Conservation (phyloP, 1,140 invertebrate genomes). For the Copidosoma floridanum region DNA sequence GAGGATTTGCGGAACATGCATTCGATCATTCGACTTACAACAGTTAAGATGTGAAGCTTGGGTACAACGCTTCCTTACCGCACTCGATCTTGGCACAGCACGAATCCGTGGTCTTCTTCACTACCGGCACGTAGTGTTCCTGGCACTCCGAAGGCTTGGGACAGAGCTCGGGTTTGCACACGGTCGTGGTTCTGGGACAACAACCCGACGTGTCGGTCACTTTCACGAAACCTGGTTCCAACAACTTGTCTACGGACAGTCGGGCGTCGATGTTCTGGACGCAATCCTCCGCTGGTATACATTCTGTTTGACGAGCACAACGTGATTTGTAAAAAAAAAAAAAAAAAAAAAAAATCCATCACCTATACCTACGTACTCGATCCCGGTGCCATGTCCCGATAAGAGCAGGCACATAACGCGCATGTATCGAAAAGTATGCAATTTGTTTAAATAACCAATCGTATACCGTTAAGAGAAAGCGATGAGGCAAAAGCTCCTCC, state of each 20-base stretch:
- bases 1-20: neutral
- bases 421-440: too few species aligned
- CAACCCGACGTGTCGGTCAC: constrained; percentile 65
- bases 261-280: constrained; percentile 49
- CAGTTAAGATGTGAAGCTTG: neutral
- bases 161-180: constrained; percentile 65
- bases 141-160: constrained; percentile 61
- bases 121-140: constrained; percentile 58
- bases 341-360: neutral
- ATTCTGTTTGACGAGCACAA: constrained; percentile 63
- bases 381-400: too few species aligned
- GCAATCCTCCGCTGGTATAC: constrained; percentile 69
- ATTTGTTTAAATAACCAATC: too few species aligned
- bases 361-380: too few species aligned
- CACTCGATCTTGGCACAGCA: constrained; percentile 70
- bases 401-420: too few species aligned
- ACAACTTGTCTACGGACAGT: constrained; percentile 44
- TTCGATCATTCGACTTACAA: too few species aligned
- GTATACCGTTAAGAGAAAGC: too few species aligned
- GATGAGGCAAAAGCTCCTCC: too few species aligned
- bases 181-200: constrained; percentile 62
- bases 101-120: constrained; percentile 48
- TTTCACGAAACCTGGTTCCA: constrained; percentile 63
- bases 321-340: neutral
- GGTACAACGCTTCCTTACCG: constrained; percentile 53